Percentiles rank a stretch among this genome's conserved stretches.
phyloP scores from a whole-genome alignment of 2,113 vertebrate genomes.

The Hyla sarda region DNA sequence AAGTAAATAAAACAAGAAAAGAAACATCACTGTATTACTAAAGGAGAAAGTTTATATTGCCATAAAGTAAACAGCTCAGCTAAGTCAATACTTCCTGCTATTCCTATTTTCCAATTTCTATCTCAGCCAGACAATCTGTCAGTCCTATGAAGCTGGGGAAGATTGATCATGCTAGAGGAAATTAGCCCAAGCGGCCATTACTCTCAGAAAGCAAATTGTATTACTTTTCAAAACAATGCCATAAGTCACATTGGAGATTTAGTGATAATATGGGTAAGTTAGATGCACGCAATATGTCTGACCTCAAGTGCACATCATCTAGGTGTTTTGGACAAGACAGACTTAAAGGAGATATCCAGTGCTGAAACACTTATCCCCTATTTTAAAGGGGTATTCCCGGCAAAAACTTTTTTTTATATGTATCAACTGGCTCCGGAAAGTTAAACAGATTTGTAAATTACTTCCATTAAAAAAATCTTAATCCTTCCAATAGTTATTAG shows the following conservation, averaged over 20 bases:
- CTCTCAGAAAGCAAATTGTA: conserved; percentile 59
- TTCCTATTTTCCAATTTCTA: conserved; percentile 53
- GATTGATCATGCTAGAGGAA: conserved; percentile 35
- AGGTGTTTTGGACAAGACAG: neutral
- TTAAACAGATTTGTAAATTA: too few species aligned
- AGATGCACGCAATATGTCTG: conserved; percentile 59
- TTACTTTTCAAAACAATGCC: conserved; percentile 57
- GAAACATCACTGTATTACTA: conserved; percentile 53
- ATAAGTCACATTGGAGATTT: conserved; percentile 68
- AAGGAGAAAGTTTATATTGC: conserved; percentile 55
- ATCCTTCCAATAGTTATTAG: too few species aligned
- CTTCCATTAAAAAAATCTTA: too few species aligned
- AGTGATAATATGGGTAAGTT: conserved; percentile 60
- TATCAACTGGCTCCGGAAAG: too few species aligned
- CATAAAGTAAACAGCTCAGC: conserved; percentile 39
- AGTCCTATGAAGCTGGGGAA: neutral
- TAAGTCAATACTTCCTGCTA: conserved; percentile 41
- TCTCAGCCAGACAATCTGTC: conserved; percentile 57
- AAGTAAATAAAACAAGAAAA: conserved; percentile 59
- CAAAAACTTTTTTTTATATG: too few species aligned
- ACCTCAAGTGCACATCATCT: conserved; percentile 48
- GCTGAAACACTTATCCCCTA: too few species aligned
- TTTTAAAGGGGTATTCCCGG: too few species aligned
- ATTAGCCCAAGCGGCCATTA: conserved; percentile 59
- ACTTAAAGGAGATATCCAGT: too few species aligned